A percentile compares a stretch with the other conserved stretches of the same genome.
phyloP scores from a whole-genome alignment of 2,113 vertebrate genomes.

The Felis chaus region DNA sequence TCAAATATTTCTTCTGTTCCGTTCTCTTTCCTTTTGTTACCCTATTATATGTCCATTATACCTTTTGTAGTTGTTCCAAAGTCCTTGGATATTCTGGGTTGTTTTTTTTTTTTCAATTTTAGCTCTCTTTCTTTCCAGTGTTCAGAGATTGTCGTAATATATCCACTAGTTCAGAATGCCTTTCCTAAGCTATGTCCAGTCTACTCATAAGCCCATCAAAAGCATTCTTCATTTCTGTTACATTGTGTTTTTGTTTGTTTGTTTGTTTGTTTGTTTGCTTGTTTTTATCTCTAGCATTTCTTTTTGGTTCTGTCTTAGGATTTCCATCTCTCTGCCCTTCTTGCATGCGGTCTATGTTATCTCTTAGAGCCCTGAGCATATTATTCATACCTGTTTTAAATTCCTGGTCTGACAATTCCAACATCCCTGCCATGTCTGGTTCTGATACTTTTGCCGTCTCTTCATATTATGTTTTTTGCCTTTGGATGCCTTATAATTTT shows the following conservation, averaged over 20 bases:
- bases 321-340: background rate
- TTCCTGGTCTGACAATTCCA: background rate
- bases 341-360: background rate
- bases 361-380: background rate
- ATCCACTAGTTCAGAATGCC: background rate
- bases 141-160: background rate
- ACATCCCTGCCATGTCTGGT: background rate
- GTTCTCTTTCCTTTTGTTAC: background rate
- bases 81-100: background rate
- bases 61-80: background rate
- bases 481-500: background rate
- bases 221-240: background rate
- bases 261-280: too few species aligned
- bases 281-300: background rate
- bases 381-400: background rate
- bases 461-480: background rate
- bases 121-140: background rate
- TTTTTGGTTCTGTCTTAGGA: background rate
- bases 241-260: background rate
- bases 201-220: background rate
- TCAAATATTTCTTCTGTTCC: background rate
- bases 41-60: background rate
- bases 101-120: background rate
- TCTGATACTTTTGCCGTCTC: background rate
- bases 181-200: background rate